A percentile compares a stretch with the other conserved stretches of the same genome.
Conservation (phyloP, 2,888 invertebrate genomes). For the Entomobrya proxima region DNA sequence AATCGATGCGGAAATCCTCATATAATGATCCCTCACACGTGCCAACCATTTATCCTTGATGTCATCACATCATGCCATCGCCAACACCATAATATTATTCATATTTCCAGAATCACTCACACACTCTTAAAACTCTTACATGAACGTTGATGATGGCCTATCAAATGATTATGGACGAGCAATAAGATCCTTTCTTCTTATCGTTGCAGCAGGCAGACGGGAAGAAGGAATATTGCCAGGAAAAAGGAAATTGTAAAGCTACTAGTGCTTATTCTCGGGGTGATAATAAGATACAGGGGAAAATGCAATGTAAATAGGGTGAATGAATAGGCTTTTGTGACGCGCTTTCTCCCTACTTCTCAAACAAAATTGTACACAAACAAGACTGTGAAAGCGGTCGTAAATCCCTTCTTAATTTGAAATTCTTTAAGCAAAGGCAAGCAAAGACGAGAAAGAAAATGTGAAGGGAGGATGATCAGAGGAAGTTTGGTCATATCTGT, state of each 20-base stretch:
- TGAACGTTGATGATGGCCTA: background rate
- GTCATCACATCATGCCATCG: conserved; percentile 41
- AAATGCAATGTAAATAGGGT: conserved; percentile 31
- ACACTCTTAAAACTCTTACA: background rate
- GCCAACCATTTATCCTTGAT: conserved; percentile 53
- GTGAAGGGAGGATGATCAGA: conserved; percentile 16
- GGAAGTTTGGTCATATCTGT: background rate
- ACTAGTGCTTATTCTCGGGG: background rate
- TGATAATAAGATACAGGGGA: conserved; percentile 1
- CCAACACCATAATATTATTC: background rate
- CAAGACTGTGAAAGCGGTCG: background rate
- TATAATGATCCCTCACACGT: conserved; percentile 58
- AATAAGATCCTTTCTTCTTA: conserved; percentile 4
- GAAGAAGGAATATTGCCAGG: background rate
- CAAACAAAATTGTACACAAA: conserved; percentile 5
- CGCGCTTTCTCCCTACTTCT: conserved; percentile 12
- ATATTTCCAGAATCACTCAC: conserved; percentile 23
- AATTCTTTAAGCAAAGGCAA: background rate
- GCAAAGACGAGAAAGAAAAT: background rate
- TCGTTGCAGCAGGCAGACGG: conserved; percentile 11
- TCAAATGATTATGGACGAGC: conserved; percentile 15
- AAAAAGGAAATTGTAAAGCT: background rate
- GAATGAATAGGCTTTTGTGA: background rate
- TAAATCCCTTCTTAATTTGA: conserved; percentile 37
- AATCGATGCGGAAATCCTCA: conserved; percentile 58